Evolutionary conservation across 2,888 invertebrate species (phyloP), one percentile per base, ranked within the genome.

Genomic region (Drosophila heteroneura): DNA sequence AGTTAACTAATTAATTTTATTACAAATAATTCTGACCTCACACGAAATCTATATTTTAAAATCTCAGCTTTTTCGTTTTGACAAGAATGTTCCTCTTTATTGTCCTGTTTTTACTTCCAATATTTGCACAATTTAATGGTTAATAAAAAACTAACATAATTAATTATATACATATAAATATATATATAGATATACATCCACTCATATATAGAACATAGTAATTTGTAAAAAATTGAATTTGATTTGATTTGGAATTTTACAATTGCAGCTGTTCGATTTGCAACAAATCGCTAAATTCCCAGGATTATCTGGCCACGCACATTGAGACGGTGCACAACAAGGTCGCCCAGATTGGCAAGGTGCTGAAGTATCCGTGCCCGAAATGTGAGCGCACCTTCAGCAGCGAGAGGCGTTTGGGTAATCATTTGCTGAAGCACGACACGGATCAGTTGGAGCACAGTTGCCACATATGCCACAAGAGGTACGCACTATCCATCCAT

Each of bases 311-410:
- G 56, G 89, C 89, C 58, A 87, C 87, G 14, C 87, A 87, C 52
- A 89, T 87, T n/a, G 87, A 87, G 52, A 87, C 87, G 5, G 89
- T 87, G 64, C 87, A 87, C 68, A 87, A 82, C 39, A 87, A 87
- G 54, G 80, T 83, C 1, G 89, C 74, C n/a, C 79, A 84, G 56
- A 81, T 74, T 14, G 80, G 66, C 41, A 88, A 85, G 52, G 77
- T 83, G 28, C 65, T 87, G 5, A 87, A 87, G 59, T 82, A 75
- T 51, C 87, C 87, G 19, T 87, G 87, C n/a, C 33, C 68, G 53
- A 87, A 87, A 53, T 87, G 87, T 62, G 87, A 89, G 14, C 79
- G 89, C 32, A 83, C 89, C 16, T 87, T 87, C 33, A 87, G 89
- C 68, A 87, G 87, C 33, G 89, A 89, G 44, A 76, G 89, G 0